Conservation (phyloP, 2,888 invertebrate species). For the Eupithecia insigniata region DNA sequence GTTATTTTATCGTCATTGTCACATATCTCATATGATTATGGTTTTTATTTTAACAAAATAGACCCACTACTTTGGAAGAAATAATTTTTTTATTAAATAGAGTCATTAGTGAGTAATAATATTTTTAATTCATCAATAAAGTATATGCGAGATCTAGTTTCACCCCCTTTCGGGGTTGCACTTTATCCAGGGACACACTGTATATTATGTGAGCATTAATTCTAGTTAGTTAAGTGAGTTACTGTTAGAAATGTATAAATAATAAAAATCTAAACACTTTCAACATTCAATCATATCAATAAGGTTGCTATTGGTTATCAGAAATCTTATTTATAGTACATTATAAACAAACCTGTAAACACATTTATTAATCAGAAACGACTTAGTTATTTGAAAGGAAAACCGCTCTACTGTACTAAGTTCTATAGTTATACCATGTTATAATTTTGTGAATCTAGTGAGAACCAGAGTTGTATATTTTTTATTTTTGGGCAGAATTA, state of each 20-base stretch:
- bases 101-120: too few relatives aligned
- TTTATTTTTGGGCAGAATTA: neutral
- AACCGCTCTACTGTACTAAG: neutral
- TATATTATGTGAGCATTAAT: neutral
- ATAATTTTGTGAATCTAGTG: neutral
- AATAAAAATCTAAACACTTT: neutral
- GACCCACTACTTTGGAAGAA: too few relatives aligned
- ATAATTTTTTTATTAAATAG: too few relatives aligned
- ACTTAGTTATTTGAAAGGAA: neutral
- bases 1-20: too few relatives aligned
- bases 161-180: too few relatives aligned
- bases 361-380: neutral
- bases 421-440: neutral
- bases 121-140: too few relatives aligned
- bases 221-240: neutral
- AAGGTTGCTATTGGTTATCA: neutral
- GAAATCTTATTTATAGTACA: too few relatives aligned
- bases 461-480: neutral
- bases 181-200: too few relatives aligned
- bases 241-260: neutral
- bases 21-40: too few relatives aligned
- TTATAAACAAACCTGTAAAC: neutral
- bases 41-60: too few relatives aligned
- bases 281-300: neutral
- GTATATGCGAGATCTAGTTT: too few relatives aligned